Evolutionary conservation across 2,888 invertebrate genomes (phyloP), one percentile per base, ranked within the genome.

Genomic region (Drosophila silvestris): DNA sequence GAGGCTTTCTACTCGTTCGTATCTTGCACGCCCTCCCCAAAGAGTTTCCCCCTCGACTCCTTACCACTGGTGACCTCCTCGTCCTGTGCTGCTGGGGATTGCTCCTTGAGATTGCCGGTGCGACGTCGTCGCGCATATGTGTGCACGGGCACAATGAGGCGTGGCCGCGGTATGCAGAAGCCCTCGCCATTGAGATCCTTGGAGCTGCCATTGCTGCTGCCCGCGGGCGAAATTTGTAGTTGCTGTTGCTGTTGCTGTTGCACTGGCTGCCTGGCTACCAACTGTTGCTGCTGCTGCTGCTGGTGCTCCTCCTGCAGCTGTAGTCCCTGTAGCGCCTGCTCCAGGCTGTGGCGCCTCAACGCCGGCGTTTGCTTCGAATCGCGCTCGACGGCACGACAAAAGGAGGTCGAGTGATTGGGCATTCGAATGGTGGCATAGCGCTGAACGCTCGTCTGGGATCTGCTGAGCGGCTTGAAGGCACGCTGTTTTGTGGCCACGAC

Each of bases 131-230:
- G 95, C 66, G 97, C 97, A 91, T 97, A 97, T 33, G 97, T 97
- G 94, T 97, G 97, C 74, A 97, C 97, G 64, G 97, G 97, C 81
- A 97, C 97, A 91, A 97, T 97, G 83, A 97, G 94, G 91, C 97
- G 96, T 39, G 97, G 97, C 86, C 97, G 94, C 6, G 97, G 97
- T 93, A 97, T 97, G 77, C 96, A 95, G 93, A 97, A 97, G 89
- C 96, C 85, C 19, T 85, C 85, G 64, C 87, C 85, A 58, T 81
- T 85, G 88, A 85, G 96, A 68, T 95, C 95, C 85, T 95, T 95
- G 5, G 92, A 82, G 77, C 80, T 92, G 92, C 66, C 89, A 82
- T 74, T 78, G 30, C 89, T 86, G 77, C 77, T 88, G 61, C 63
- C 80, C 33, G 79, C 70, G 26, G 84, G 89, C 30, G 84, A 85